phyloP scores from a whole-genome alignment of 1,140 invertebrate species.

The Oryzaephilus surinamensis region DNA sequence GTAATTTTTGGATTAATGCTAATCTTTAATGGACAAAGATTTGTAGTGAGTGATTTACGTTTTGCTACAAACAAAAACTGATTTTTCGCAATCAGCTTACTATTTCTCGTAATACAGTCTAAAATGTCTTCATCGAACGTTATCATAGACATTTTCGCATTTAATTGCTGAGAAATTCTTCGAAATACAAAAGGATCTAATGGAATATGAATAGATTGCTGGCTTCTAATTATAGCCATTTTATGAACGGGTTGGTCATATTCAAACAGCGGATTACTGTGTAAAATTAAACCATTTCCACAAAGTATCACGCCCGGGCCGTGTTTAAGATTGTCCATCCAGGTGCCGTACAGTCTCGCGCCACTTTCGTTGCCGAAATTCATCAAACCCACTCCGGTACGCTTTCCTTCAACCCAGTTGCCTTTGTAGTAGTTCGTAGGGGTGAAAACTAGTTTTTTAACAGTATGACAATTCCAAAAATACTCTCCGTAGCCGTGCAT shows the following conservation, averaged over 20 bases:
- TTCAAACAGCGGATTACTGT: conserved; percentile 39
- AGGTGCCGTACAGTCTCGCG: conserved; percentile 42
- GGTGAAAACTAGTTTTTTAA: conserved; percentile 40
- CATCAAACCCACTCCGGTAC: conserved; percentile 41
- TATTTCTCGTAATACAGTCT: no score
- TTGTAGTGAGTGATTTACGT: no score
- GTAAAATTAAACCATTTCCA: conserved; percentile 41
- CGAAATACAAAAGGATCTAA: no score
- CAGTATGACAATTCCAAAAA: conserved; percentile 42
- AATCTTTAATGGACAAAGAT: no score
- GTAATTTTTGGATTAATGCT: no score
- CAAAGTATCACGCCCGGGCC: conserved; percentile 43
- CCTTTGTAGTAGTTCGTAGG: conserved; percentile 41
- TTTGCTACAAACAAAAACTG: no score
- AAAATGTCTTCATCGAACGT: no score
- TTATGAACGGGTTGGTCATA: conserved; percentile 36
- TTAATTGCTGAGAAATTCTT: no score
- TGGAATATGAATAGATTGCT: no score
- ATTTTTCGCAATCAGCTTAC: no score
- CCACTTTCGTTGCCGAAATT: conserved; percentile 42
- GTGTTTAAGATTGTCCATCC: conserved; percentile 44
- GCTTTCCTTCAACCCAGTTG: conserved; percentile 40
- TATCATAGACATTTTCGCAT: no score
- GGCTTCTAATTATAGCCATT: no score
- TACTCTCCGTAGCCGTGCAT: conserved; percentile 46